A percentile compares a stretch with the other conserved stretches of the same genome.
Evolutionary conservation across 2,888 invertebrate genomes (phyloP).

Genomic region (Cryptus viduatorius): DNA sequence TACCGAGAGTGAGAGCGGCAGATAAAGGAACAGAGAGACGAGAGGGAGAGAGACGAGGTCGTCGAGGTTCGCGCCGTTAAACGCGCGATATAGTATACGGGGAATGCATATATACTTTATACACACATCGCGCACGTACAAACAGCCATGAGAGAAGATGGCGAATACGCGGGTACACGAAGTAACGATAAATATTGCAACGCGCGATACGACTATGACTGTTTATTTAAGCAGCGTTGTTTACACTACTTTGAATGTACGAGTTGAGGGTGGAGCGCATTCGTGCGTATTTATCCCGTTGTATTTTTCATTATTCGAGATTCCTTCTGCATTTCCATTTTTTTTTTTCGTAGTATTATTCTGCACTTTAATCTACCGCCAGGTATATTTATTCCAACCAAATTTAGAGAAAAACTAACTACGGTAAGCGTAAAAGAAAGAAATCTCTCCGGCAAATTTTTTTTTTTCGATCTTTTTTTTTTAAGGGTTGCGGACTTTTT

Average conservation of each 20-base stretch:
- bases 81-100: constrained; percentile 18
- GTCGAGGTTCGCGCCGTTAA: constrained; percentile 15
- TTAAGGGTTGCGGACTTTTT: neutral
- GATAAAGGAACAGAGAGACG: constrained; percentile 19
- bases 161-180: constrained; percentile 64
- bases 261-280: constrained; percentile 3
- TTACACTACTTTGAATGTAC: constrained; percentile 65
- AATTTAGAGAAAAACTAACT: neutral
- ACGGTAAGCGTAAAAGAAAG: too few relatives aligned
- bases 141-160: constrained; percentile 66
- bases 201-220: constrained; percentile 67
- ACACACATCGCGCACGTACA: constrained; percentile 30
- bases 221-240: constrained; percentile 76
- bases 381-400: neutral
- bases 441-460: too few relatives aligned
- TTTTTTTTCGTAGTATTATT: neutral
- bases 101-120: constrained; percentile 4
- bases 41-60: constrained; percentile 1
- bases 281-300: constrained; percentile 27
- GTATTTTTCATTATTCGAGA: constrained; percentile 13
- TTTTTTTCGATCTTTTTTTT: neutral
- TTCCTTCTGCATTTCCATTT: neutral
- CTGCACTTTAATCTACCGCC: neutral
- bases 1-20: constrained; percentile 7
- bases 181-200: constrained; percentile 77